phyloP scores from a whole-genome alignment of 1,140 invertebrate species.

The Cardiocondyla obscurior region DNA sequence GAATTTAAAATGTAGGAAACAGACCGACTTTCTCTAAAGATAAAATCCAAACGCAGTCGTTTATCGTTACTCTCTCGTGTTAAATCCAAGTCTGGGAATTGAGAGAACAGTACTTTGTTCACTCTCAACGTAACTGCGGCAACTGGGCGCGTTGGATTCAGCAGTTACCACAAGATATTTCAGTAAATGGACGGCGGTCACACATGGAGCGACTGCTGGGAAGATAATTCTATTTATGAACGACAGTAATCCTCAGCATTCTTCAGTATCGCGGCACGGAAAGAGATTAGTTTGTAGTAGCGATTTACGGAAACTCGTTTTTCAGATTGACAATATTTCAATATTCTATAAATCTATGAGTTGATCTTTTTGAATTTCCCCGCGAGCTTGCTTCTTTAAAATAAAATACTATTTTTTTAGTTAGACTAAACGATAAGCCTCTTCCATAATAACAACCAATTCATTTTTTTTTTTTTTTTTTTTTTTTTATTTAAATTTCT shows the following conservation, averaged over 20 bases:
- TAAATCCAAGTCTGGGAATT: neutral
- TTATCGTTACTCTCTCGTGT: neutral
- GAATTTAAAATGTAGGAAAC: neutral
- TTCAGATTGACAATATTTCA: neutral
- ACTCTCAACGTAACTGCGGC: conserved; percentile 3
- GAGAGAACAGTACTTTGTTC: neutral
- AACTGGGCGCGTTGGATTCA: neutral
- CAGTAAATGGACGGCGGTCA: conserved; percentile 39
- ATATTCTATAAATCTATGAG: neutral
- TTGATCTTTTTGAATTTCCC: neutral
- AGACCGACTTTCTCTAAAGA: neutral
- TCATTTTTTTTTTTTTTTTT: too few relatives aligned
- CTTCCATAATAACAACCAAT: too few relatives aligned
- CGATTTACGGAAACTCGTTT: neutral
- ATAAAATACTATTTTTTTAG: conserved; percentile 2
- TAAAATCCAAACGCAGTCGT: neutral
- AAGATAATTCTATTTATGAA: conserved; percentile 56
- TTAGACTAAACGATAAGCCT: too few relatives aligned
- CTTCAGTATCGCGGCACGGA: neutral
- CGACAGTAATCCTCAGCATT: conserved; percentile 36
- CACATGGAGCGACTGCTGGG: neutral
- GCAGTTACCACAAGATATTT: conserved; percentile 47
- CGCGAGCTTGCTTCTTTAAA: neutral
- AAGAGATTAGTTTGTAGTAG: neutral
- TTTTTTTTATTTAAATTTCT: too few relatives aligned